Evolutionary conservation across 2,113 vertebrate species (phyloP).

Genomic region (Axis porcinus): DNA sequence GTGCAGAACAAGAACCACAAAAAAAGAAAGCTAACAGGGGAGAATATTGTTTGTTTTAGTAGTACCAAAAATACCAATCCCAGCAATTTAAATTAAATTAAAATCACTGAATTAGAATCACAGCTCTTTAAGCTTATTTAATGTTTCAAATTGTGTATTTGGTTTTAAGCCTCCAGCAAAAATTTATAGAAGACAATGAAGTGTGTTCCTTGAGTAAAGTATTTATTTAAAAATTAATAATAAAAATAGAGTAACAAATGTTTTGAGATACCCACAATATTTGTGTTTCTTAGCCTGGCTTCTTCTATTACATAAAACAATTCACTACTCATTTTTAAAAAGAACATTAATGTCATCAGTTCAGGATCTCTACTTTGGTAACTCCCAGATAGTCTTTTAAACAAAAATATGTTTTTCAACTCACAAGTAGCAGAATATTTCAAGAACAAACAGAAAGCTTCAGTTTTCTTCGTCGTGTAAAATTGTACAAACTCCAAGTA

Average conservation of each 20-base stretch:
- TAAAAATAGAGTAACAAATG: neutral
- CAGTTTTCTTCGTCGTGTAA: neutral
- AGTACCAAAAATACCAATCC: neutral
- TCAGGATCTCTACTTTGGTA: neutral
- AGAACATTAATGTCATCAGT: neutral
- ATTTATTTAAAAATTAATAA: neutral
- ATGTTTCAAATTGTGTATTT: neutral
- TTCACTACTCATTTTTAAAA: neutral
- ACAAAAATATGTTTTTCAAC: neutral
- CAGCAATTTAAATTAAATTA: neutral
- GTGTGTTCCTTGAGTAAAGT: neutral
- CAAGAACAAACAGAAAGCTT: neutral
- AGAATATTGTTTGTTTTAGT: neutral
- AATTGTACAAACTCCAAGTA: neutral
- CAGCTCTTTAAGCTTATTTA: neutral
- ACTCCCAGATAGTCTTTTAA: neutral
- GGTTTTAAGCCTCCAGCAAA: neutral
- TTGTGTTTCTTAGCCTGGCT: neutral
- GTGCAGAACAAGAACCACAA: neutral
- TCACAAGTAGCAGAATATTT: neutral
- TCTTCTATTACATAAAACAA: neutral
- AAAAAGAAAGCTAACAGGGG: neutral
- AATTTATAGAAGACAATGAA: neutral
- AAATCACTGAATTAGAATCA: neutral
- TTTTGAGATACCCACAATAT: neutral